A percentile compares a stretch with the other conserved stretches of the same genome.
These are phyloP conservation scores for Temnothorax longispinosus DNA, from an alignment of 1,140 invertebrate species.

Conservation along the genomic window DNA sequence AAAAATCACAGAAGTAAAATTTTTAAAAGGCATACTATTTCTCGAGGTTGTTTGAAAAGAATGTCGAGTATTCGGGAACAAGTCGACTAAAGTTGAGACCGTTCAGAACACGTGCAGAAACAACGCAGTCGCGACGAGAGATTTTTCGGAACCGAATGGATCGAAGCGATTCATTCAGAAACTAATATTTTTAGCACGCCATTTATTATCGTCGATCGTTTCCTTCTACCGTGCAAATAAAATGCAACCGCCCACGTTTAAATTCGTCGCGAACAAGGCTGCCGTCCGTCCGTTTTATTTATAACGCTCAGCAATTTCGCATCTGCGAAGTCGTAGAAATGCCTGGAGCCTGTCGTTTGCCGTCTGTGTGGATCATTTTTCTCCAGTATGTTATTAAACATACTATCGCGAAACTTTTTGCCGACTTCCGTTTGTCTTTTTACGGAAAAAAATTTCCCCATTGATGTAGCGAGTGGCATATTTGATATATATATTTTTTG, in stretches of 20 bases:
- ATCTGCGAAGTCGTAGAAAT: slow-evolving; percentile 19
- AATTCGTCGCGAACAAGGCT: slow-evolving; percentile 52
- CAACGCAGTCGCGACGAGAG: neutral
- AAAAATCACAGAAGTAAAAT: neutral
- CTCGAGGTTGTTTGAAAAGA: neutral
- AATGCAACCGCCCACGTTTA: slow-evolving; percentile 49
- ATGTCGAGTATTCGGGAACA: slow-evolving; percentile 5
- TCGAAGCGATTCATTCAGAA: slow-evolving; percentile 1
- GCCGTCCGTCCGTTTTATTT: slow-evolving; percentile 36
- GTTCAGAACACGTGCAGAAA: slow-evolving; percentile 29
- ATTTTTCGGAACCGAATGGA: slow-evolving; percentile 18
- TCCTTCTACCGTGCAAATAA: slow-evolving; percentile 47
- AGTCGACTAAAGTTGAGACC: neutral
- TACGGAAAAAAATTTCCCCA: neutral
- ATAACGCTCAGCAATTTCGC: slow-evolving; percentile 48
- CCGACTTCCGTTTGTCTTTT: neutral
- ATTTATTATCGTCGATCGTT: slow-evolving; percentile 59
- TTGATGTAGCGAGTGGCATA: too few species aligned
- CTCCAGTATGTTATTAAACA: slow-evolving; percentile 20
- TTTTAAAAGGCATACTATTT: neutral
- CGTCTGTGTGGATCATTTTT: slow-evolving; percentile 13
- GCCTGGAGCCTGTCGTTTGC: neutral
- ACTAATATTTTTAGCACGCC: slow-evolving; percentile 45
- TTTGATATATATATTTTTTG: neutral
- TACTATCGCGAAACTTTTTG: slow-evolving; percentile 1